Percentiles rank a stretch among this genome's conserved stretches.
Conservation (phyloP, 92 coral and sea anemone genomes). For the Virgularia gustaviana region DNA sequence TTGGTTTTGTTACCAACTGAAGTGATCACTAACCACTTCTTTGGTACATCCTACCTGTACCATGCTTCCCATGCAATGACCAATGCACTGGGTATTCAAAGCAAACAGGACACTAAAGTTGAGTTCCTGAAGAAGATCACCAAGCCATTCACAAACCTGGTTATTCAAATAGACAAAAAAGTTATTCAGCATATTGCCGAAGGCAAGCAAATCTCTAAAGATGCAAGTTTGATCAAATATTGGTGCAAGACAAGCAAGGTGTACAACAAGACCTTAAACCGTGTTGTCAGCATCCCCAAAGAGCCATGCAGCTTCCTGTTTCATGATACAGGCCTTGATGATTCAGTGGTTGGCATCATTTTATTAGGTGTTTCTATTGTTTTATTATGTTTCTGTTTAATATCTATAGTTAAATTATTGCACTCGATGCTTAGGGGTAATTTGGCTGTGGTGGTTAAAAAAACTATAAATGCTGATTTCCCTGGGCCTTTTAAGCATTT, state of each 20-base stretch:
- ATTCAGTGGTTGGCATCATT: conserved; percentile 77
- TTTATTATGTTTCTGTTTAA: conserved; percentile 77
- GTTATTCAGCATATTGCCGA: conserved; percentile 76
- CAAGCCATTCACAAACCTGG: conserved; percentile 76
- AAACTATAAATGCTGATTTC: conserved; percentile 88
- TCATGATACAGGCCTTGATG: conserved; percentile 63
- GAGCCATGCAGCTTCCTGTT: conserved; percentile 71
- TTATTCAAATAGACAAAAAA: conserved; percentile 82
- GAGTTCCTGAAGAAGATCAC: conserved; percentile 72
- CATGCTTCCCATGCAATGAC: conserved; percentile 57
- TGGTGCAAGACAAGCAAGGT: conserved; percentile 53
- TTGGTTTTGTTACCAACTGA: conserved; percentile 78
- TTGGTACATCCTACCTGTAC: conserved; percentile 44
- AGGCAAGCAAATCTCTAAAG: conserved; percentile 50
- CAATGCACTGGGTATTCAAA: conserved; percentile 45
- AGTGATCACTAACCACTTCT: conserved; percentile 53
- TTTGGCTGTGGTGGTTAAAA: conserved; percentile 75
- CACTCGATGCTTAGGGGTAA: conserved; percentile 90
- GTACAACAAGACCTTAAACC: conserved; percentile 22
- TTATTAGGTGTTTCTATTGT: conserved; percentile 65
- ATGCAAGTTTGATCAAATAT: conserved; percentile 62
- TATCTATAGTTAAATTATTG: conserved; percentile 74
- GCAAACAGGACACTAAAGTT: conserved; percentile 57
- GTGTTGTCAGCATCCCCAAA: conserved; percentile 1
- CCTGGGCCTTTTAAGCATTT: conserved; percentile 84